Percentiles rank a stretch among this genome's conserved stretches.
These are phyloP conservation scores for Trachythela sp. DNA, from an alignment of 64 coral and sea anemone species.

Conservation along the genomic window DNA sequence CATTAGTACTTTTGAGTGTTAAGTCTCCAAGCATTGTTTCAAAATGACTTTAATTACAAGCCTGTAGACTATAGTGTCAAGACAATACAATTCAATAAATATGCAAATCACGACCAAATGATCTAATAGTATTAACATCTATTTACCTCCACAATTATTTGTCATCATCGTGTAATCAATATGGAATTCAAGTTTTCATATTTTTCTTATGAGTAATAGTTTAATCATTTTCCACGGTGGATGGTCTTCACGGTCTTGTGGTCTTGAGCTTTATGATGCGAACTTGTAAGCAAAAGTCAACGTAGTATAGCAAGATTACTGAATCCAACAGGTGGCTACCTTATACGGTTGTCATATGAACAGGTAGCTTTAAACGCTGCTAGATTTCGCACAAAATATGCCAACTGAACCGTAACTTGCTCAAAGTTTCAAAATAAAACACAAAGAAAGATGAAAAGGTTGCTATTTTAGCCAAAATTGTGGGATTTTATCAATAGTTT, in stretches of 20 bases:
- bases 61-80: neutral
- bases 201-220: neutral
- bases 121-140: neutral
- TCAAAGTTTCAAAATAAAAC: neutral
- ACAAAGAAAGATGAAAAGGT: neutral
- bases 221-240: neutral
- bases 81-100: neutral
- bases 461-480: neutral
- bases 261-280: neutral
- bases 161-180: neutral
- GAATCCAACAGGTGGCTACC: neutral
- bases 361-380: neutral
- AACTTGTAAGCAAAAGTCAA: neutral
- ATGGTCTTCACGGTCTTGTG: neutral
- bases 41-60: neutral
- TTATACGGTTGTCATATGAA: neutral
- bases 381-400: conserved; percentile 5
- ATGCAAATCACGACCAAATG: neutral
- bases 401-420: neutral
- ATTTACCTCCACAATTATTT: neutral
- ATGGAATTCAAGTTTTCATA: neutral
- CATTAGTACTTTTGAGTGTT: neutral
- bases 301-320: neutral
- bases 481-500: neutral
- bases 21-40: neutral